Evolutionary conservation across 1,140 invertebrate genomes (phyloP).

Genomic region (Lepidostoma basale): DNA sequence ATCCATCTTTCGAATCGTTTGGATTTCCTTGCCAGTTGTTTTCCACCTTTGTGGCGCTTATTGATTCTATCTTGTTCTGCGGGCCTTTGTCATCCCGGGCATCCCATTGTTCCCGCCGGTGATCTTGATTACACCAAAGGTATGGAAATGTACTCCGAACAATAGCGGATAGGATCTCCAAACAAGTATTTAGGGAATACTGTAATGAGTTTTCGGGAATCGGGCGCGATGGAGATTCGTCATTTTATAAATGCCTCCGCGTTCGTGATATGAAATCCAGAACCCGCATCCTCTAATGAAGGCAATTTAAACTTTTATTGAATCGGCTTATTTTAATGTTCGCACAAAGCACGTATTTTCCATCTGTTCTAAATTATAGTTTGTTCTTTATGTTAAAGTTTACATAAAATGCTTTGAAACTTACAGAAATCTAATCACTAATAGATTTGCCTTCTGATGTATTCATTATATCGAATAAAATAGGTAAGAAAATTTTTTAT

Average conservation of each 20-base stretch:
- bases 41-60: slow-evolving; percentile 13
- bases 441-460: not conserved
- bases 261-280: not conserved
- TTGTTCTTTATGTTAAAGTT: not conserved
- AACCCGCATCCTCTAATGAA: not conserved
- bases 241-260: not conserved
- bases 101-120: not conserved
- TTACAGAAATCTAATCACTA: not conserved
- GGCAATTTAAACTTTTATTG: not conserved
- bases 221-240: not conserved
- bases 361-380: not conserved
- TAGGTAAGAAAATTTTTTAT: not conserved
- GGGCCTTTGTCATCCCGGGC: slow-evolving; percentile 1
- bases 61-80: slow-evolving; percentile 15
- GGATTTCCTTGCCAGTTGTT: not conserved
- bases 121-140: slow-evolving; percentile 6
- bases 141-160: slow-evolving; percentile 6
- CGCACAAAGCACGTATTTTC: not conserved
- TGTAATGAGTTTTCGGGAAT: slow-evolving; percentile 15
- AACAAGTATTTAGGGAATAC: slow-evolving; percentile 4
- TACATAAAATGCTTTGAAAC: not conserved
- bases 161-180: not conserved
- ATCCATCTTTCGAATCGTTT: slow-evolving; percentile 1
- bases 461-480: not conserved
- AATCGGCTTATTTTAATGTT: not conserved